These are phyloP conservation scores for Pogonomyrmex californicus DNA, from an alignment of 1,140 invertebrate genomes.

Conservation along the genomic window DNA sequence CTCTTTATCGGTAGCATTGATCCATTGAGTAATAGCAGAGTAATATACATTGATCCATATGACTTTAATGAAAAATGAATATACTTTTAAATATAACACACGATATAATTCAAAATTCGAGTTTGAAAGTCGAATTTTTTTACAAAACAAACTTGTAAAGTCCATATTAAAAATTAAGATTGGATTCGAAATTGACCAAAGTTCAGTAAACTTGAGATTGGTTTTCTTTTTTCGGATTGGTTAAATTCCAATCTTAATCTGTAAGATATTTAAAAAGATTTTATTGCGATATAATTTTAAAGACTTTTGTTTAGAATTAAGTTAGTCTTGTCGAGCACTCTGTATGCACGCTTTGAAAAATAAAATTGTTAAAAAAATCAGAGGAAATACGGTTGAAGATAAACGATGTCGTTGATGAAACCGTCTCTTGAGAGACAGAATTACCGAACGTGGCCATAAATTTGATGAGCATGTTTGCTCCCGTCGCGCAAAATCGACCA, in stretches of 20 bases:
- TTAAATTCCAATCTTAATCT: too few relatives aligned
- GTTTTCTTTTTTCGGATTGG: too few relatives aligned
- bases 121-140: background rate
- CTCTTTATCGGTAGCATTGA: background rate
- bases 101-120: background rate
- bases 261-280: too few relatives aligned
- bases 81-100: background rate
- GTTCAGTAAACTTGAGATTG: too few relatives aligned
- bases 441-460: constrained; percentile 48
- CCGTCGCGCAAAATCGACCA: constrained; percentile 58
- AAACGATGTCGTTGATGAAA: constrained; percentile 44
- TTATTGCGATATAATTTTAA: too few relatives aligned
- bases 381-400: constrained; percentile 20
- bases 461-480: constrained; percentile 57
- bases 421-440: constrained; percentile 42
- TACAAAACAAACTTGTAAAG: background rate
- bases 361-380: background rate
- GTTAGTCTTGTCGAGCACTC: too few relatives aligned
- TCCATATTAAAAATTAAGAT: too few relatives aligned
- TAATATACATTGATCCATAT: background rate
- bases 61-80: background rate
- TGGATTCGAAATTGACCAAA: too few relatives aligned
- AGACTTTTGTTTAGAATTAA: background rate
- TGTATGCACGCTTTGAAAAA: background rate
- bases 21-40: background rate